Base-by-base conservation (phyloP, 2,888 invertebrate genomes). In the Sesia bembeciformis region DNA sequence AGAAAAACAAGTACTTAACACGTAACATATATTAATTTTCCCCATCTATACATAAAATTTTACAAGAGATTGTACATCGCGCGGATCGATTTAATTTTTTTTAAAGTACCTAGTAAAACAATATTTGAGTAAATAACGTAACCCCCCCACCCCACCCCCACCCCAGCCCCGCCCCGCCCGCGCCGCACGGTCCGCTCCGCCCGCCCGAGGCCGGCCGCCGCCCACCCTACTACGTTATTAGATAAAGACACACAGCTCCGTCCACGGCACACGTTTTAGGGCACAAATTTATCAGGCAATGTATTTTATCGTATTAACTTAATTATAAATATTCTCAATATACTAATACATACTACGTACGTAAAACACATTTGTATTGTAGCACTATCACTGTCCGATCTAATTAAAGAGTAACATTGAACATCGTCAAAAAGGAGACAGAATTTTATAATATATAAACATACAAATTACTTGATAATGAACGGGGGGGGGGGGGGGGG, bases 31-130 rank as follows among this genome's bases (percentile, higher is more conserved):
- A 86, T 85, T 84, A 85, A 85, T 83, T 83, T 23, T 83, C 78
- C 86, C 86, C 84, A 74, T 82, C 84, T 88, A 81, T 86, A 86
- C 84, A 86, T 84, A 84, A 81, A 81, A 73, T 81, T 85, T 83
- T 88, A 88, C 87, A 87, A 79, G 81, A 82, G 82, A 84, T 82
- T 84, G 81, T 84, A 82, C 78, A 84, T 72, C 82, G 82, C 81
- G 66, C 59, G 67, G 56, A 70, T 79, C 78, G 80, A 69, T 67
- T 58, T 49, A 51, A 56, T 62, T 52, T 62, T 63, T 67, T 72
- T 72, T 78, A 79, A 78, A 77, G 72, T 69, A 70, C 72, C 59
- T 23, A 68, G 67, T 64, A 71, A 76, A 74, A 67, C 66, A 64
- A 63, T 62, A 53, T 60, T 54, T 54, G 51, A 8, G 54, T 57